Evolutionary conservation across 1,140 invertebrate genomes (phyloP), one percentile per base, ranked within the genome.

Genomic region (Diploscapter pachys): DNA sequence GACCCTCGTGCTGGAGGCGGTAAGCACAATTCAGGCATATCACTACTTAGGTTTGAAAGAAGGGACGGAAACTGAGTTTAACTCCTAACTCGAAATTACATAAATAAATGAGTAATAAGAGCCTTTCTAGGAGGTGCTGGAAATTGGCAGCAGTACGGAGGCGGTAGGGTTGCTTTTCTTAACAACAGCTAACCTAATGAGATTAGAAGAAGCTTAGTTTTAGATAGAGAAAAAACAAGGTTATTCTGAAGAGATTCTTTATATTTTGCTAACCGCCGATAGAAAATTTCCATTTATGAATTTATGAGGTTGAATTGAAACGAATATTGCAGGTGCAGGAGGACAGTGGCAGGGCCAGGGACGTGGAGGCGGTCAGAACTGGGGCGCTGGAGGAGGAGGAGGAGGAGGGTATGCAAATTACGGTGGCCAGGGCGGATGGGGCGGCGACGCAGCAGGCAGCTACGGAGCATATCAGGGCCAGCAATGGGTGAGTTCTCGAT

Each of bases 341-440:
- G 57, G 74, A 51, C 52, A 51, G 13, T 63, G 54, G 56, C 64
- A 72, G 13, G 76, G 75, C n/a, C 49, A 55, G 4, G 51, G 11
- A n/a, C 56, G 72, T 13, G 81, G 78, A 53, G 80, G 82, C 8
- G 77, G 77, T 5, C 31, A 13, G 6, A n/a, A 31, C 6, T 49
- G n/a, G 49, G 68, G 63, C 66, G 54, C 59, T n/a, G 78, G 31
- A 31, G 31, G 31, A 31, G 31, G 50, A 11, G 77, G 72, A 31
- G 52, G 73, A 9, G 73, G 64, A 31, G n/a, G 56, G 49, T 63
- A 67, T 51, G 80, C 74, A 8, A 67, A 62, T 9, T 71, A 73
- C 13, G 75, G 70, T 9, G 65, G 71, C 61, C 54, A 53, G 11
- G 71, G 75, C n/a, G 71, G 48, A 71, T 63, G 62, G 61, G 71